Evolutionary conservation across 2,888 invertebrate species (phyloP).

Genomic region (Nephrotoma guestfalica): DNA sequence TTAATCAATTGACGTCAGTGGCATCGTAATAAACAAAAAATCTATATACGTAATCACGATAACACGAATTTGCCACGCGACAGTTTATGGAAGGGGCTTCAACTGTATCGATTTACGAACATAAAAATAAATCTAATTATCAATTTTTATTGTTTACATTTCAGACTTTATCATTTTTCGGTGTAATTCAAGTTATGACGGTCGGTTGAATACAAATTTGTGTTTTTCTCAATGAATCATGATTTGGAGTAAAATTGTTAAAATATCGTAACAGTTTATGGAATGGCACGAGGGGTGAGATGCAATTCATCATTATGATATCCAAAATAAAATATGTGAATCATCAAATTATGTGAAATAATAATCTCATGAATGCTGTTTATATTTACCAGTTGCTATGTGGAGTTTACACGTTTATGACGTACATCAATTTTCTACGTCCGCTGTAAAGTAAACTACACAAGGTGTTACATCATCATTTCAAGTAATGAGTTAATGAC

Average conservation of each 20-base stretch:
- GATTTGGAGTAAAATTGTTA: neutral
- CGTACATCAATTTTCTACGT: no score
- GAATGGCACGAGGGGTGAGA: neutral
- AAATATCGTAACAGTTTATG: neutral
- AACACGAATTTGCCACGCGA: neutral
- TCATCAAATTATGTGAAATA: neutral
- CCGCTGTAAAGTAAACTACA: no score
- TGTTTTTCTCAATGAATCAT: neutral
- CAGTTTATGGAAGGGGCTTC: neutral
- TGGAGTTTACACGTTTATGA: no score
- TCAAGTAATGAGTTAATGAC: no score
- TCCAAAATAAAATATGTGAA: neutral
- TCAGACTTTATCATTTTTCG: neutral
- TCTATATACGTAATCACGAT: neutral
- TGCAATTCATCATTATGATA: no score
- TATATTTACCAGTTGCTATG: neutral
- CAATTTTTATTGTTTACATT: neutral
- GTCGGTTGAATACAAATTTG: neutral
- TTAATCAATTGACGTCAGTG: slow-evolving; percentile 3
- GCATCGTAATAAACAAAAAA: neutral
- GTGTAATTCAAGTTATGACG: neutral
- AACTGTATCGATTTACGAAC: neutral
- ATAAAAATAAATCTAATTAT: neutral
- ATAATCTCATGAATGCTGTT: neutral
- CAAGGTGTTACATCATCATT: no score